phyloP scores from a whole-genome alignment of 2,797 vertebrate genomes.

The Cyprinella venusta region DNA sequence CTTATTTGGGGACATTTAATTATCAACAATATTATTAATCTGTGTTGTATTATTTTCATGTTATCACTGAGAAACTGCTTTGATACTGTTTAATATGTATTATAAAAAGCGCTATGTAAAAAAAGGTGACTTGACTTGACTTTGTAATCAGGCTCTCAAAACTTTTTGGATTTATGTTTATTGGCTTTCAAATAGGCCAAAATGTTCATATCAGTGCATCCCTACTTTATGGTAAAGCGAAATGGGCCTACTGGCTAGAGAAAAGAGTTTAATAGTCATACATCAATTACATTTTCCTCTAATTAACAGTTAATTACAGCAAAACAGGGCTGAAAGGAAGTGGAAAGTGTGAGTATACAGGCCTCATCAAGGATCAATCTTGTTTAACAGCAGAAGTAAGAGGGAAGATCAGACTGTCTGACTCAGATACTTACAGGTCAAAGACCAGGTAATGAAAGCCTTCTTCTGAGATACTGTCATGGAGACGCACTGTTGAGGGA shows the following conservation, averaged over 20 bases:
- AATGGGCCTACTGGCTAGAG: not conserved
- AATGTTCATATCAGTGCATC: too few relatives aligned
- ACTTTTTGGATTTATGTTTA: too few relatives aligned
- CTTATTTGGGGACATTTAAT: too few relatives aligned
- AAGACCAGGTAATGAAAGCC: conserved; percentile 98
- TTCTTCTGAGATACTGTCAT: conserved; percentile 98
- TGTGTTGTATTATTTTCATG: too few relatives aligned
- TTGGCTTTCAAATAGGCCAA: too few relatives aligned
- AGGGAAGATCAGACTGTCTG: not conserved
- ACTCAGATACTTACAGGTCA: conserved; percentile 90
- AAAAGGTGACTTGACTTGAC: too few relatives aligned
- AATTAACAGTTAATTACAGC: conserved; percentile 25
- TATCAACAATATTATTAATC: too few relatives aligned
- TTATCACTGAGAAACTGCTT: too few relatives aligned
- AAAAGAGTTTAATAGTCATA: not conserved
- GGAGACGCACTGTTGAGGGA: conserved; percentile 86
- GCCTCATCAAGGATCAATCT: not conserved
- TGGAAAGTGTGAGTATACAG: not conserved
- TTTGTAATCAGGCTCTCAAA: too few relatives aligned
- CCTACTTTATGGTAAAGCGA: not conserved
- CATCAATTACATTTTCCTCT: conserved; percentile 1
- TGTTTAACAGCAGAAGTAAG: conserved; percentile 8
- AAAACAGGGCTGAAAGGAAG: conserved; percentile 2
- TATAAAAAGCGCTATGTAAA: too few relatives aligned
- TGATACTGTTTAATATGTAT: too few relatives aligned